Percentiles rank a stretch among this genome's conserved stretches.
phyloP scores from a whole-genome alignment of 2,113 vertebrate species.

The Periophthalmus modestus region DNA sequence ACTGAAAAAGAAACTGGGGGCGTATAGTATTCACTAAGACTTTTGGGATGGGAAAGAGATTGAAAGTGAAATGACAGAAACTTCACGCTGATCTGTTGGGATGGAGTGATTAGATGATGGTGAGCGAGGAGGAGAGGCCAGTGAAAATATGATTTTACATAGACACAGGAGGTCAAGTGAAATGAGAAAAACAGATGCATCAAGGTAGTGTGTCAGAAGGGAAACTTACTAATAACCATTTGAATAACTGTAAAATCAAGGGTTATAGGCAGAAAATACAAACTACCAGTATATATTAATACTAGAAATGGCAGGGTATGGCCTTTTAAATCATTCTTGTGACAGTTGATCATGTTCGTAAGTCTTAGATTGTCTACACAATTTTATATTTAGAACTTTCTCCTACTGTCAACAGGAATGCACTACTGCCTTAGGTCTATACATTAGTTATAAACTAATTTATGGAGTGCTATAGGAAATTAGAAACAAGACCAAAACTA shows the following conservation, averaged over 20 bases:
- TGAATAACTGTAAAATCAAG: not conserved
- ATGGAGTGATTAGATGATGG: conserved; percentile 90
- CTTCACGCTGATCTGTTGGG: conserved; percentile 95
- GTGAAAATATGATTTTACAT: conserved; percentile 90
- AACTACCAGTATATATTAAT: not conserved
- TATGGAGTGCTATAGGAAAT: not conserved
- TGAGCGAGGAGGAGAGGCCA: conserved; percentile 88
- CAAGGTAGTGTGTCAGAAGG: conserved; percentile 22
- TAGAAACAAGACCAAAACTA: not conserved
- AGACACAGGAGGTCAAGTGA: conserved; percentile 56
- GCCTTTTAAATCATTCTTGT: no score
- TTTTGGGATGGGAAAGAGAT: conserved; percentile 35
- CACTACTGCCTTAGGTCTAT: not conserved
- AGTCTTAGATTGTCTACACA: no score
- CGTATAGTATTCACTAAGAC: conserved; percentile 22
- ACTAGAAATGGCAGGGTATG: no score
- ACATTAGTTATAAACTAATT: not conserved
- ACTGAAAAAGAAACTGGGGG: not conserved
- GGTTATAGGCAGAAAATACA: not conserved
- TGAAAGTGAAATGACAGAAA: conserved; percentile 97
- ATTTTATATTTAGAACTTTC: not conserved
- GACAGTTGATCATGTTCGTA: no score
- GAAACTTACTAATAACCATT: conserved; percentile 13
- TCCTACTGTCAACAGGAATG: not conserved
- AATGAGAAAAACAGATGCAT: conserved; percentile 25